Conservation (phyloP, 2,888 invertebrate genomes). For the Toxonevra muliebris region DNA sequence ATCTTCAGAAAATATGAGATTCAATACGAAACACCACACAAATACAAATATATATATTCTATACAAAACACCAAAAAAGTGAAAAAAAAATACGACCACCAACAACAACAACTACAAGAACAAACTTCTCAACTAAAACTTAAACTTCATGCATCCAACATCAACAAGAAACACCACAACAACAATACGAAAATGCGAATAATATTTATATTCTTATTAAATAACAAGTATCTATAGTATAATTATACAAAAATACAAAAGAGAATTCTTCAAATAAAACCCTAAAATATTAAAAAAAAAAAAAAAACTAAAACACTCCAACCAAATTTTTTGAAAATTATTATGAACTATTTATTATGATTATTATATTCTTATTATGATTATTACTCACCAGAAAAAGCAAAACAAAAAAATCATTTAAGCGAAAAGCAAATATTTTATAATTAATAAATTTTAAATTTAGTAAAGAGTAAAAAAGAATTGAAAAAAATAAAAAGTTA, state of each 20-base stretch:
- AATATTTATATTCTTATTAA: slow-evolving; percentile 17
- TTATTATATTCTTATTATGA: background rate
- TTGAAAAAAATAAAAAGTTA: no score
- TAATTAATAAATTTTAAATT: no score
- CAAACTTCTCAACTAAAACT: slow-evolving; percentile 13
- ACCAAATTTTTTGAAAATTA: slow-evolving; percentile 4
- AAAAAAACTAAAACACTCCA: slow-evolving; percentile 3
- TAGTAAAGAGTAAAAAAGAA: no score
- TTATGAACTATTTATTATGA: background rate
- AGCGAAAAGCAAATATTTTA: no score
- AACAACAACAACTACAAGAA: slow-evolving; percentile 4
- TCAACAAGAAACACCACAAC: slow-evolving; percentile 25
- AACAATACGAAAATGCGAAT: slow-evolving; percentile 18
- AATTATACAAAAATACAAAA: background rate
- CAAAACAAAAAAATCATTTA: background rate
- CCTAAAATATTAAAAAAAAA: background rate
- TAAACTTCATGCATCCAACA: slow-evolving; percentile 21
- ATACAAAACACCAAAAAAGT: no score
- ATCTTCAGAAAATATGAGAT: slow-evolving; percentile 9
- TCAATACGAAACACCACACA: background rate
- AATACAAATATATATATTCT: background rate
- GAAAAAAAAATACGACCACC: slow-evolving; percentile 8
- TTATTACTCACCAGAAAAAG: background rate
- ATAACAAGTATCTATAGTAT: slow-evolving; percentile 22
- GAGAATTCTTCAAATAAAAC: background rate